Conservation (phyloP, 2,888 invertebrate species). For the Dasysyrphus albostriatus region DNA sequence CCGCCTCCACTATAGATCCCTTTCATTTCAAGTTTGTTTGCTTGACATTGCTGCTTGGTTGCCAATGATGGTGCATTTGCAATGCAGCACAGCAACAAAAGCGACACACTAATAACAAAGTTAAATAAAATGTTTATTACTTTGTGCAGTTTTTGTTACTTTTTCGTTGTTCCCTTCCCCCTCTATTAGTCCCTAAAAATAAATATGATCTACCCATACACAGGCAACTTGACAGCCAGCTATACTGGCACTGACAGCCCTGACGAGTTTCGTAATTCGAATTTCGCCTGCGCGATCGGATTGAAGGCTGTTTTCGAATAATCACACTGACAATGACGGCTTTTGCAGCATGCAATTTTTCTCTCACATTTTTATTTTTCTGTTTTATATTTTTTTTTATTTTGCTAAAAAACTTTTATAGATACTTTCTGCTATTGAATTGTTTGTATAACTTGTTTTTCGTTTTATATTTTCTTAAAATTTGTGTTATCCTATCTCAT, state of each 20-base stretch:
- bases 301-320: constrained; percentile 67
- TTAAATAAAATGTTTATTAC: constrained; percentile 75
- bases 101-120: constrained; percentile 71
- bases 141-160: constrained; percentile 48
- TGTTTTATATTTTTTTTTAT: neutral
- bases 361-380: neutral
- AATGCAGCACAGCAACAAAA: constrained; percentile 35
- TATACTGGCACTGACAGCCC: constrained; percentile 53
- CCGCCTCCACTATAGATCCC: constrained; percentile 43
- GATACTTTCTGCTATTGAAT: constrained; percentile 71
- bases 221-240: constrained; percentile 60
- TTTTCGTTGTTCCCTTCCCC: constrained; percentile 14
- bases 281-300: constrained; percentile 61
- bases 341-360: constrained; percentile 63
- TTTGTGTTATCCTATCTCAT: constrained; percentile 58
- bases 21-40: constrained; percentile 64
- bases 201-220: constrained; percentile 69
- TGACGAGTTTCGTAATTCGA: constrained; percentile 71
- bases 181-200: constrained; percentile 61
- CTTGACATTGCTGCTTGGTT: constrained; percentile 54
- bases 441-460: constrained; percentile 64
- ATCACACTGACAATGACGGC: constrained; percentile 49
- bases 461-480: constrained; percentile 51
- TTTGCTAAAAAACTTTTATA: constrained; percentile 61
- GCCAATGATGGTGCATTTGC: constrained; percentile 50